These are phyloP conservation scores for Acleris holmiana DNA, from an alignment of 2,888 invertebrate genomes.

Conservation along the genomic window DNA sequence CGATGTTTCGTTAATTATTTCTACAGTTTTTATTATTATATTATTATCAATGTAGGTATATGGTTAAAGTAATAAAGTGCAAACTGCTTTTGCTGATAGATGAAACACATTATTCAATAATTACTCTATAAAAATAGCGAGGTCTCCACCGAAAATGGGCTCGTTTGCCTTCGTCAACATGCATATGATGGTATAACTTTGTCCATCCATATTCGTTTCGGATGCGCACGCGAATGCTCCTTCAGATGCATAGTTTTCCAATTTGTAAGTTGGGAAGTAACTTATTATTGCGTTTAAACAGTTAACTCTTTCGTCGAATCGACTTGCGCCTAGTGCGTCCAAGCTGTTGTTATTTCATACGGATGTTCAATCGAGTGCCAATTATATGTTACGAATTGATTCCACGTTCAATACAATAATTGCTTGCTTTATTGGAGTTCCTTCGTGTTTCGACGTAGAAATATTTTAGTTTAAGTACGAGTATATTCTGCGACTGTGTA, in stretches of 20 bases:
- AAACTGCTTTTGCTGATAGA: too few relatives aligned
- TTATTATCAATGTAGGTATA: too few relatives aligned
- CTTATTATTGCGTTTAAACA: background rate
- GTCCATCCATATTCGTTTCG: background rate
- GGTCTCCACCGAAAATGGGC: background rate
- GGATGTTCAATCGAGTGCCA: constrained; percentile 42
- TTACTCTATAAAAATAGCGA: background rate
- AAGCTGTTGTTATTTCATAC: constrained; percentile 29
- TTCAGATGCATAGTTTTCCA: background rate
- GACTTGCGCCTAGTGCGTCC: constrained; percentile 16
- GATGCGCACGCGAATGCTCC: background rate
- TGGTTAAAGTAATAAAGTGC: too few relatives aligned
- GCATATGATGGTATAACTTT: background rate
- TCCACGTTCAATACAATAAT: constrained; percentile 51
- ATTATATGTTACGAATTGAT: constrained; percentile 53
- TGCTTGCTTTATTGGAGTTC: constrained; percentile 45
- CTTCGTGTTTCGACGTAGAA: constrained; percentile 29
- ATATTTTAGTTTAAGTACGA: background rate
- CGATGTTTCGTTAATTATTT: too few relatives aligned
- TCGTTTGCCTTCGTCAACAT: background rate
- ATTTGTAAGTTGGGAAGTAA: background rate
- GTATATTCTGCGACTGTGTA: too few relatives aligned
- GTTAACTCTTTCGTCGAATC: constrained; percentile 14
- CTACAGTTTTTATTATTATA: too few relatives aligned
- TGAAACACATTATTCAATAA: background rate